Evolutionary conservation across 2,113 vertebrate species (phyloP).

Genomic region (Petrocephalus zakoni): DNA sequence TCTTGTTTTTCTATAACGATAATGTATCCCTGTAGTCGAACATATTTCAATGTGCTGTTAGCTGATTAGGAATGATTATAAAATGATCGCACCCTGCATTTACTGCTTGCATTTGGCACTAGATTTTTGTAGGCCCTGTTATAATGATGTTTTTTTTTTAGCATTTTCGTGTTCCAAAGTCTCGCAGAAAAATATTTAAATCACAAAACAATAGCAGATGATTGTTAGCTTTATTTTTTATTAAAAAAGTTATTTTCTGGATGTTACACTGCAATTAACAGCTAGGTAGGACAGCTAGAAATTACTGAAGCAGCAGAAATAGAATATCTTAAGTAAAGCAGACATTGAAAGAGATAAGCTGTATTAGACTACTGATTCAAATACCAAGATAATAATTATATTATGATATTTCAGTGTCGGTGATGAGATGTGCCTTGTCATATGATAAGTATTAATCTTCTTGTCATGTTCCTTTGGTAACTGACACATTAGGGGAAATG

Average conservation of each 20-base stretch:
- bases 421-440: background rate
- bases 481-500: background rate
- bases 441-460: background rate
- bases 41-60: background rate
- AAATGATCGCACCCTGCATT: background rate
- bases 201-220: background rate
- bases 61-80: background rate
- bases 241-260: background rate
- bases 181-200: background rate
- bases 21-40: background rate
- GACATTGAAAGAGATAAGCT: background rate
- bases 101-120: background rate
- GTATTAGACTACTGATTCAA: background rate
- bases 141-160: background rate
- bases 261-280: background rate
- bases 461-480: background rate
- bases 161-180: background rate
- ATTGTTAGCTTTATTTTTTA: background rate
- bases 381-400: background rate
- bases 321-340: background rate
- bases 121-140: background rate
- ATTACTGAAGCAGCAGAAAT: background rate
- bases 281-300: background rate
- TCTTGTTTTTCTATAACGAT: background rate
- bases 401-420: conserved; percentile 10